These are phyloP conservation scores for Lophura swinhoii DNA, from an alignment of 2,797 vertebrate species.

Conservation along the genomic window DNA sequence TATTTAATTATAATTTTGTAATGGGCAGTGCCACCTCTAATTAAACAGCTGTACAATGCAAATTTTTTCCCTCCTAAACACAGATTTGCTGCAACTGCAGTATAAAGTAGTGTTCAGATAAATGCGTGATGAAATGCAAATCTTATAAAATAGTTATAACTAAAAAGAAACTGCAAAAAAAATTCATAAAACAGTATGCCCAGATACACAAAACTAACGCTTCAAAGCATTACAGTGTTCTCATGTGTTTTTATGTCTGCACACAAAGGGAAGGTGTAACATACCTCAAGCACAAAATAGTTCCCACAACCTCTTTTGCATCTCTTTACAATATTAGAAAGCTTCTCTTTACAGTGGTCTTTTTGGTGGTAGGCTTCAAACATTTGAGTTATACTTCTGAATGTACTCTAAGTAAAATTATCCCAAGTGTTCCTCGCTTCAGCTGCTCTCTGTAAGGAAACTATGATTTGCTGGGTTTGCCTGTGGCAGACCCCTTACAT, in stretches of 20 bases:
- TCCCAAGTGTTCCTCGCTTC: background rate
- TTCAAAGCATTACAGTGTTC: background rate
- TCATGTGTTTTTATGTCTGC: background rate
- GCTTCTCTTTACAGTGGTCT: background rate
- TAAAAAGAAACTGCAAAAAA: background rate
- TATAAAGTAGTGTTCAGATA: background rate
- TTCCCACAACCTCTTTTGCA: background rate
- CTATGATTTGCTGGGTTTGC: background rate
- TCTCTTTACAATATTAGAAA: background rate
- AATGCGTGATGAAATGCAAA: background rate
- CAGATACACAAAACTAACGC: background rate
- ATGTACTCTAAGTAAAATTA: background rate
- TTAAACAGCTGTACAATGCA: background rate
- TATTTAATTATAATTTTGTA: background rate
- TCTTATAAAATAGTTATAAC: background rate
- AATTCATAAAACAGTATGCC: fast-evolving
- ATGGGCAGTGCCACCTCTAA: background rate
- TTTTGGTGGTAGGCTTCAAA: background rate
- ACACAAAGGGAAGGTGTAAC: background rate
- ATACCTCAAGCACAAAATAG: background rate
- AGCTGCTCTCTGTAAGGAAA: background rate
- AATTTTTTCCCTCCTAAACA: background rate
- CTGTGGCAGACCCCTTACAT: background rate
- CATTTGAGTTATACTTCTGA: background rate
- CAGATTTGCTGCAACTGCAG: background rate